Evolutionary conservation across 2,888 invertebrate genomes (phyloP), one percentile per base, ranked within the genome.

Genomic region (Lepidonotus clava): DNA sequence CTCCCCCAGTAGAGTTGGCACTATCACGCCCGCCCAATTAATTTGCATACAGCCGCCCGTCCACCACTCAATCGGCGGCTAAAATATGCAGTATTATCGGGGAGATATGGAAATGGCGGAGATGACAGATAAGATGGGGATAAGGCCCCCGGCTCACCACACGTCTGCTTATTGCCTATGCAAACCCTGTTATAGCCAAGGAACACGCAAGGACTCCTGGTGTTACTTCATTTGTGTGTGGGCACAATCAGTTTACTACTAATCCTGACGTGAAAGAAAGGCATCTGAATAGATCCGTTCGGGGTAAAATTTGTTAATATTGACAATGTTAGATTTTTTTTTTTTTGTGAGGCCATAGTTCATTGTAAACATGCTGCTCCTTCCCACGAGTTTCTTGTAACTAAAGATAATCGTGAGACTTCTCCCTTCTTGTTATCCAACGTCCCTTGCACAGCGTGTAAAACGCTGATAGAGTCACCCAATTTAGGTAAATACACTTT

Each of bases 1-100:
- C n/a, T n/a, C 53, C 53, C 2, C 53, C 53, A 53, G 18, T 53
- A 24, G 53, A 53, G 53, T 53, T 53, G 53, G 53, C 28, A 28
- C 61, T 61, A 61, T 61, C 61, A 24, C 61, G 11, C 61, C 24
- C 28, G 11, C 61, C 11, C 28, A 61, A 61, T 61, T 61, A 61
- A 61, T 61, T 61, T 61, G 28, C 61, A 61, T 61, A 61, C 28
- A 61, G 61, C 28, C 28, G n/a, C 28, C 28, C 28, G 28, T 11
- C 61, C 61, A 18, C 61, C 21, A 61, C 24, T 18, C 11, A 11
- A 11, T n/a, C n/a, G 28, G 28, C 28, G 61, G 28, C 61, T 61
- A 61, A 61, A 61, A 61, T 61, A 61, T 61, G 61, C 61, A 61
- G 28, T 61, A 61, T 61, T 61, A 61, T 8, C 61, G 11, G n/a